Percentiles rank a stretch among this genome's conserved stretches.
Evolutionary conservation across 2,888 invertebrate species (phyloP).

Genomic region (Ptychoptera contaminata): DNA sequence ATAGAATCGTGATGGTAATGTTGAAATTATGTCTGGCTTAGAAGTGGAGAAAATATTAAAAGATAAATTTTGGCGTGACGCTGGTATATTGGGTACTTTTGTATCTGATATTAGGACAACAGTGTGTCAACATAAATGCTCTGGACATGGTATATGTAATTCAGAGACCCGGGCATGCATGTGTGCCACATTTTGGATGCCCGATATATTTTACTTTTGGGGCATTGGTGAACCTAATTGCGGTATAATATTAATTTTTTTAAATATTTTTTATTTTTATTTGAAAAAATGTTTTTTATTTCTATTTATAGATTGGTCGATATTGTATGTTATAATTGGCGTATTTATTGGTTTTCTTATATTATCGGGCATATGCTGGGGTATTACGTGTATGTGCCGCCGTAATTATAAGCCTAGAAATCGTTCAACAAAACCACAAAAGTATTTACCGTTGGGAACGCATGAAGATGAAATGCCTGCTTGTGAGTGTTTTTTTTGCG

Average conservation of each 20-base stretch:
- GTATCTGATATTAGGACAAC: constrained; percentile 65
- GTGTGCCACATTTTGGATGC: constrained; percentile 96
- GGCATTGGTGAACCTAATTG: constrained; percentile 61
- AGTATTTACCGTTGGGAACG: constrained; percentile 53
- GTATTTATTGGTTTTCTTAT: constrained; percentile 43
- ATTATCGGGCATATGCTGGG: constrained; percentile 46
- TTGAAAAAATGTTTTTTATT: constrained; percentile 2
- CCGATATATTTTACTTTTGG: constrained; percentile 53
- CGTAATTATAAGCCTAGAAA: constrained; percentile 32
- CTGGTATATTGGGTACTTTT: constrained; percentile 49
- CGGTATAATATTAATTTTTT: constrained; percentile 35
- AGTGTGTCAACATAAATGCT: constrained; percentile 85
- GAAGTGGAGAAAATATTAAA: constrained; percentile 50
- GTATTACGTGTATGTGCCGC: constrained; percentile 44
- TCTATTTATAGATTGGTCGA: constrained; percentile 66
- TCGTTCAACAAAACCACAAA: constrained; percentile 38
- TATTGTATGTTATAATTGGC: constrained; percentile 76
- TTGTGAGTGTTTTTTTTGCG: constrained; percentile 16
- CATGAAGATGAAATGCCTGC: constrained; percentile 44
- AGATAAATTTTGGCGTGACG: constrained; percentile 51
- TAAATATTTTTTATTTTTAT: constrained; percentile 1
- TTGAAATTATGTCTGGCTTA: constrained; percentile 36
- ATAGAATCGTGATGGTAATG: constrained; percentile 19
- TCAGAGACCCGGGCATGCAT: constrained; percentile 67
- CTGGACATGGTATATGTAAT: constrained; percentile 81